A percentile compares a stretch with the other conserved stretches of the same genome.
Evolutionary conservation across 2,113 vertebrate species (phyloP).

Genomic region (Oxyruncus cristatus): DNA sequence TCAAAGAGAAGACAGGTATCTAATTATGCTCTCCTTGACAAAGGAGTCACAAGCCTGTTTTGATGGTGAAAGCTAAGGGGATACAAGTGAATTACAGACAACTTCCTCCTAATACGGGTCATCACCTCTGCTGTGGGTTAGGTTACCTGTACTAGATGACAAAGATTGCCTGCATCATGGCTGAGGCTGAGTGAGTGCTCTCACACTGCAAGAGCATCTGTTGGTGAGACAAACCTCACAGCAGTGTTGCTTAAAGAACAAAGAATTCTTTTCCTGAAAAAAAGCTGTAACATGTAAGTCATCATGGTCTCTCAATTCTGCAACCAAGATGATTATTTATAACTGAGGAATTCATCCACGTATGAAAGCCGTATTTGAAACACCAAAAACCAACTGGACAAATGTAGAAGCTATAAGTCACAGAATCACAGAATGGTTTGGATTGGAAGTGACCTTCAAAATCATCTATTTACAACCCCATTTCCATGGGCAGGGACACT

Average conservation of each 20-base stretch:
- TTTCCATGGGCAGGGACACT: background rate
- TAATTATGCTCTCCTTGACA: background rate
- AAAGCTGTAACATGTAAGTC: background rate
- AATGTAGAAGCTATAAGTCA: background rate
- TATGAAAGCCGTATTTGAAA: background rate
- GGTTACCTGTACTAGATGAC: background rate
- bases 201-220: background rate
- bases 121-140: background rate
- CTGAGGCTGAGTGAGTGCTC: background rate
- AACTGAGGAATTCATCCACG: background rate
- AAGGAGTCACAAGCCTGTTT: background rate
- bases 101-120: background rate
- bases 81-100: background rate
- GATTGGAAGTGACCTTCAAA: background rate
- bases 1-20: background rate
- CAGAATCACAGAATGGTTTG: background rate
- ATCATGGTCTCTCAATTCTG: background rate
- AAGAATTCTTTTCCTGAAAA: background rate
- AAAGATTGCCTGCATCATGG: background rate
- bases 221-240: background rate
- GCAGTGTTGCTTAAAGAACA: background rate
- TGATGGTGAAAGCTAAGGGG: background rate
- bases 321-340: background rate
- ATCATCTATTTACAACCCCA: fast-evolving
- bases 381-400: background rate